A percentile compares a stretch with the other conserved stretches of the same genome.
These are phyloP conservation scores for Danionella dracula DNA, from an alignment of 2,797 vertebrate species.

Conservation along the genomic window DNA sequence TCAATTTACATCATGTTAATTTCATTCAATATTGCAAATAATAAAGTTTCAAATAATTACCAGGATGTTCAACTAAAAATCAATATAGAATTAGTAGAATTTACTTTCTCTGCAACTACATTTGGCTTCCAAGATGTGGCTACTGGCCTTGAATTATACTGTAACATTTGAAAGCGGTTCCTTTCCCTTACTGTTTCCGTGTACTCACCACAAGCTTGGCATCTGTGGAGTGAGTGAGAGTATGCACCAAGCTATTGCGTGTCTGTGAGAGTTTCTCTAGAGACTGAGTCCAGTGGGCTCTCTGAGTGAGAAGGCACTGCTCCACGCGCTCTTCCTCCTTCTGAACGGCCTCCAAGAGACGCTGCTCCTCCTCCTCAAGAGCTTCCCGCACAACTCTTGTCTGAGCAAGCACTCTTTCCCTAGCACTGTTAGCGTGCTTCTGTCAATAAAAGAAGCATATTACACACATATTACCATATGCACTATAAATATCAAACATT, in stretches of 20 bases:
- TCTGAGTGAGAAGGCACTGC: conserved; percentile 89
- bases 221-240: conserved; percentile 79
- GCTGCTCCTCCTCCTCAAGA: conserved; percentile 89
- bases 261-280: conserved; percentile 72
- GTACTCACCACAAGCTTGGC: conserved; percentile 77
- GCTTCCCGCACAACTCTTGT: conserved; percentile 72
- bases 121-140: too few species aligned
- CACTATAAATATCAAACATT: too few species aligned
- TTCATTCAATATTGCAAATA: background rate
- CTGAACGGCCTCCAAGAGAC: conserved; percentile 81
- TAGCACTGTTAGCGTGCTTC: conserved; percentile 66
- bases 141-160: too few species aligned
- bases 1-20: background rate
- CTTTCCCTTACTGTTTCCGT: background rate
- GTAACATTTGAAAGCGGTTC: too few species aligned
- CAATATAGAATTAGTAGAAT: too few species aligned
- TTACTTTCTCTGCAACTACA: too few species aligned
- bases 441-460: conserved; percentile 43
- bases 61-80: too few species aligned
- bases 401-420: conserved; percentile 82
- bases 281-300: conserved; percentile 80
- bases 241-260: conserved; percentile 77
- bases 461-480: too few species aligned
- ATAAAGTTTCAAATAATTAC: background rate
- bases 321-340: conserved; percentile 84